Evolutionary conservation across 2,888 invertebrate genomes (phyloP), one percentile per base, ranked within the genome.

Genomic region (Cryptus viduatorius): DNA sequence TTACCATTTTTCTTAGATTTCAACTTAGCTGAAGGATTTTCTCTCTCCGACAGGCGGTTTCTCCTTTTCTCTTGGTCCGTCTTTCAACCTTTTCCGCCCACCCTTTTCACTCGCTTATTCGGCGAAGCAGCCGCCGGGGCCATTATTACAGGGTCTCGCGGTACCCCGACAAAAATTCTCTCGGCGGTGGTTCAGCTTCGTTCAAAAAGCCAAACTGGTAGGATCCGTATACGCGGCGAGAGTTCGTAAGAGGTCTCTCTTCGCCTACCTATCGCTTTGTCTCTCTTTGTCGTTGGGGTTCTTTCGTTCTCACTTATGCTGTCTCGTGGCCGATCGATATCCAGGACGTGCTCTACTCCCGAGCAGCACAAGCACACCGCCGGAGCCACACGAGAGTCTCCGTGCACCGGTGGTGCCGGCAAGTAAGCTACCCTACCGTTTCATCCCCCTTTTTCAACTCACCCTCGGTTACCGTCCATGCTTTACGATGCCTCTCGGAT

Each of bases 401-500:
- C 37, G 3, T 37, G 48, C 16, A 61, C n/a, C n/a, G n/a, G 46
- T 37, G 56, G 73, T 73, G 42, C 69, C 84, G 78, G 73, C 81
- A 56, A 81, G 80, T 77, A 78, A 69, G 72, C 71, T 73, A 73
- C 61, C 72, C 56, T 7, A 37, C 44, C 24, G 42, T 59, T 72
- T 46, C 19, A 68, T 68, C 84, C 73, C 73, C 71, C 56, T 59
- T 73, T 77, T 83, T 50, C 77, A 68, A 68, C 85, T 80, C 83
- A 73, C 67, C 79, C 79, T 31, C 76, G 73, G 48, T 67, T 72
- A 56, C 72, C 48, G 69, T 76, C 76, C 53, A 73, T 78, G 81
- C 84, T 81, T 84, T 75, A 82, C 73, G 81, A 81, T 48, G 78
- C 81, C 77, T 84, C 81, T 78, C 56, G 73, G 84, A 81, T 84